Evolutionary conservation across 37 sponge, comb jelly and placozoan genomes (phyloP).

Genomic region (Axinella damicornis): DNA sequence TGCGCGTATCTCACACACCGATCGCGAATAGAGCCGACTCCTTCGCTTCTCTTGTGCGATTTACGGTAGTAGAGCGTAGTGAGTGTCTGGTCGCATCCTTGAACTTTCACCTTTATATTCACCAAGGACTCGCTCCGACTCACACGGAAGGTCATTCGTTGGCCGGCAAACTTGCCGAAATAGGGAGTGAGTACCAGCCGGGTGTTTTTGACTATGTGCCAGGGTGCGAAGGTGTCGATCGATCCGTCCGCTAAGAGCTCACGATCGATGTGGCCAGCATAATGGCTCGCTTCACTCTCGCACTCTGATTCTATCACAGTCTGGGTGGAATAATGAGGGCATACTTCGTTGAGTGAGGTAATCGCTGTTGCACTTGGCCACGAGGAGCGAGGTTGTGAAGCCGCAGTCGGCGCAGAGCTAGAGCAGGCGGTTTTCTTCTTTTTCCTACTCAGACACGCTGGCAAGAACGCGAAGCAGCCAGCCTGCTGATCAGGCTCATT

Average conservation of each 20-base stretch:
- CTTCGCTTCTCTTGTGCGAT: not conserved
- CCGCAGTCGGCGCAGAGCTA: too few relatives aligned
- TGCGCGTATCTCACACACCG: slow-evolving; percentile 64
- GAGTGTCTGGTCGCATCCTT: slow-evolving; percentile 16
- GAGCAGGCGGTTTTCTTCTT: too few relatives aligned
- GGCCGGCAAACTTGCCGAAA: slow-evolving; percentile 71
- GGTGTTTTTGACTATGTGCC: not conserved
- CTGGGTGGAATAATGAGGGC: too few relatives aligned
- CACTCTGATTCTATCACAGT: too few relatives aligned
- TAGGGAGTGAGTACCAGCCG: slow-evolving; percentile 55
- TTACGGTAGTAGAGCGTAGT: slow-evolving; percentile 33
- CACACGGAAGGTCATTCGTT: slow-evolving; percentile 50
- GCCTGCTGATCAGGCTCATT: too few relatives aligned
- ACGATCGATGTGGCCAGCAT: not conserved
- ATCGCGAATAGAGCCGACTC: slow-evolving; percentile 35
- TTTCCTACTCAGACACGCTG: too few relatives aligned
- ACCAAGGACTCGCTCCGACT: not conserved
- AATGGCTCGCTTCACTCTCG: too few relatives aligned
- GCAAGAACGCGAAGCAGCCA: too few relatives aligned
- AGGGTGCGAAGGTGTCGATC: not conserved
- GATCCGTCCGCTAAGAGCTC: not conserved
- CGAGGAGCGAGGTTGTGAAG: too few relatives aligned
- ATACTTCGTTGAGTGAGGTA: too few relatives aligned
- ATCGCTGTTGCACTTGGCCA: too few relatives aligned
- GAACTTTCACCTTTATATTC: slow-evolving; percentile 43